A percentile compares a stretch with the other conserved stretches of the same genome.
phyloP scores from a whole-genome alignment of 2,113 vertebrate genomes.

The Shinisaurus crocodilurus region DNA sequence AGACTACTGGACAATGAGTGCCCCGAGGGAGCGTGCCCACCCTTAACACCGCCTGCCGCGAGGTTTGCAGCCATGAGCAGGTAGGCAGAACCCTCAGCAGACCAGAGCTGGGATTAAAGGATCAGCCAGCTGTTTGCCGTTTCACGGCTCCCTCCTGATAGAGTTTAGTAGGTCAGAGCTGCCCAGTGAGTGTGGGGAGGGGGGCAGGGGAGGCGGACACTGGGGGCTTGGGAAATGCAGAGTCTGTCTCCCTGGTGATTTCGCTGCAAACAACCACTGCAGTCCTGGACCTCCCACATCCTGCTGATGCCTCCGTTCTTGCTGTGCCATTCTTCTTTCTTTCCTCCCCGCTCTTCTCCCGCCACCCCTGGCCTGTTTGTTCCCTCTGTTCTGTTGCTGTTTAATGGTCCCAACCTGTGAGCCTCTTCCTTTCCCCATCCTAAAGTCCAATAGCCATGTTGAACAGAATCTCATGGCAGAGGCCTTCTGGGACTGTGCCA shows the following conservation, averaged over 20 bases:
- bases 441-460: background rate
- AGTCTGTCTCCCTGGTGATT: background rate
- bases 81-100: constrained; percentile 6
- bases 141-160: background rate
- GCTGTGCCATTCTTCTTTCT: background rate
- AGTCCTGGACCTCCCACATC: background rate
- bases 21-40: background rate
- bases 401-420: background rate
- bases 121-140: constrained; percentile 14
- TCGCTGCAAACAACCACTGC: background rate
- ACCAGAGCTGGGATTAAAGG: background rate
- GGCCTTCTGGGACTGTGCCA: background rate
- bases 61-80: constrained; percentile 36
- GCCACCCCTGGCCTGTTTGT: background rate
- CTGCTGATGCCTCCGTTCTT: background rate
- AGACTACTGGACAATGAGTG: background rate
- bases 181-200: background rate
- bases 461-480: background rate
- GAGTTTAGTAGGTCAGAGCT: background rate
- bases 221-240: no score
- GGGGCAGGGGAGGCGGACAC: background rate
- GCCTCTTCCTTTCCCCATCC: background rate
- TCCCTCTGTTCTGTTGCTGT: background rate
- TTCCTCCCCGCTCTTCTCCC: no score
- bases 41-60: constrained; percentile 7